A percentile compares a stretch with the other conserved stretches of the same genome.
Conservation (phyloP, 2,113 vertebrate genomes). For the Pachyramphus minor region DNA sequence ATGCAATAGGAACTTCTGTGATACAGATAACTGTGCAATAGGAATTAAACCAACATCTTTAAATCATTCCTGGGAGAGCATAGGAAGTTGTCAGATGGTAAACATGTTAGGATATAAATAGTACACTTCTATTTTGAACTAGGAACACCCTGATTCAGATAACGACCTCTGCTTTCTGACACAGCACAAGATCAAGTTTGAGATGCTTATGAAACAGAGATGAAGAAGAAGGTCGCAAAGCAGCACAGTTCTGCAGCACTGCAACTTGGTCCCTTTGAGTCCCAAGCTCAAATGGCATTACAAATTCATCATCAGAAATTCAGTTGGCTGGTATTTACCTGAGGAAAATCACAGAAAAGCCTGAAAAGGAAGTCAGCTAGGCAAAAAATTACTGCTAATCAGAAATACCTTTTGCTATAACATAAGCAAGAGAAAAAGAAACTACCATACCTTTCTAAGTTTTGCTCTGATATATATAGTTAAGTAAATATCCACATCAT, state of each 20-base stretch:
- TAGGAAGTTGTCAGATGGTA: background rate
- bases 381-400: background rate
- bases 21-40: background rate
- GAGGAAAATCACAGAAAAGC: background rate
- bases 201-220: background rate
- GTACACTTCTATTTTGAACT: background rate
- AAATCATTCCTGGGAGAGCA: background rate
- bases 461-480: background rate
- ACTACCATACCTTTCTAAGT: background rate
- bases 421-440: background rate
- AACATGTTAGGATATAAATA: background rate
- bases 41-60: background rate
- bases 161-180: background rate
- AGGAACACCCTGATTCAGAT: background rate
- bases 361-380: background rate
- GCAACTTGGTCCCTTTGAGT: background rate
- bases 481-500: background rate
- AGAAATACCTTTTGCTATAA: background rate
- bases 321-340: background rate
- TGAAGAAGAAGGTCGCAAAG: background rate
- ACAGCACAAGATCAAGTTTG: background rate
- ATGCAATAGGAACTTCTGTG: background rate
- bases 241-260: background rate
- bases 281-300: background rate
- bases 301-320: background rate